Evolutionary conservation across 2,888 invertebrate genomes (phyloP), one percentile per base, ranked within the genome.

Genomic region (Sepioteuthis lessoniana): DNA sequence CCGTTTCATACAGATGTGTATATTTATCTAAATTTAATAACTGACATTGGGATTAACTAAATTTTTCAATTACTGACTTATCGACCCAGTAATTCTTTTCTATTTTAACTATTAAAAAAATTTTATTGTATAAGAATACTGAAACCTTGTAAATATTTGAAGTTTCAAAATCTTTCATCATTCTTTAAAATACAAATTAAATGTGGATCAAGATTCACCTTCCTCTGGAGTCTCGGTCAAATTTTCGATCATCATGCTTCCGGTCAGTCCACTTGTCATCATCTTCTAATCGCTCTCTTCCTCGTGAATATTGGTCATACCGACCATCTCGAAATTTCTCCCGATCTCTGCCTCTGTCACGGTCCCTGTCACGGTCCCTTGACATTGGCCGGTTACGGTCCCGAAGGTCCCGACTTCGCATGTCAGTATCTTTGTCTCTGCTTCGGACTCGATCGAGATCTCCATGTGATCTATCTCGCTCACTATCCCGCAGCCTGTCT

Each of bases 341-440:
- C 31, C 92, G 90, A 91, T 94, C 94, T 91, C 93, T 91, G 25
- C 93, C 25, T 94, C 94, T 91, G 93, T 95, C 94, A 94, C 94
- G 38, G 21, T 76, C 47, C 94, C 94, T 90, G 42, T 94, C 94
- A 5, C 93, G 55, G 35, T 92, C 93, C 38, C 94, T 46, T 42
- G 50, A 31, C 28, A 91, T 91, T 13, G 46, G 93, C 90, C 47
- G 90, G 91, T 94, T 94, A 90, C 94, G 93, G 37, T 94, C 95
- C 91, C 94, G 28, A n/a, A 92, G 92, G 38, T 91, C 25, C 13
- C 94, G 94, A 13, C 91, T 93, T 55, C 90, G 94, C 35, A 94
- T 37, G 31, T 94, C 94, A 7, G 50, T 46, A n/a, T 94, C 91
- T 50, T 76, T 90, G 25, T 92, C 94, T 25, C 92, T 92, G 28